phyloP scores from a whole-genome alignment of 1,140 invertebrate genomes.

The Agrilus planipennis region DNA sequence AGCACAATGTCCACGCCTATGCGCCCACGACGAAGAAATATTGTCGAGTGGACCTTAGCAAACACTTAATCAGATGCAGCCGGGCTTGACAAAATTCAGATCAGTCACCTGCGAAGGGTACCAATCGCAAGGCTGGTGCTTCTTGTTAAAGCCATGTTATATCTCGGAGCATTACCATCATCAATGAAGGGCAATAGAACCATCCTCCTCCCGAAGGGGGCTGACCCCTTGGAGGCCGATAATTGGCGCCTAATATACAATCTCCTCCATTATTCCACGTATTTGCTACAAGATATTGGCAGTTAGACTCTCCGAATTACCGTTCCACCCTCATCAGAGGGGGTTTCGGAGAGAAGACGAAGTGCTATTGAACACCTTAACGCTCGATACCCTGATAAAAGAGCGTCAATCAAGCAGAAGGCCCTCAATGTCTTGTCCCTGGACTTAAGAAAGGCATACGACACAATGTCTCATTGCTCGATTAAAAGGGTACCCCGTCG shows the following conservation, averaged over 20 bases:
- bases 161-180: neutral
- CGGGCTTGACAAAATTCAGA: neutral
- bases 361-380: conserved; percentile 8
- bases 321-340: conserved; percentile 10
- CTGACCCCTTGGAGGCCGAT: too few relatives aligned
- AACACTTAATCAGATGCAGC: neutral
- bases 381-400: conserved; percentile 9
- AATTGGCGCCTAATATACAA: too few relatives aligned
- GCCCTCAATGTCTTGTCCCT: too few relatives aligned
- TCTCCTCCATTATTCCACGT: too few relatives aligned
- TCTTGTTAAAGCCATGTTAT: neutral
- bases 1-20: neutral
- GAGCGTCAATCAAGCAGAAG: too few relatives aligned
- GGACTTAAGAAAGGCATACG: too few relatives aligned
- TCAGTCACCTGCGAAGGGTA: neutral
- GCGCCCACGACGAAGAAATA: neutral
- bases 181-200: neutral
- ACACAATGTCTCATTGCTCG: too few relatives aligned
- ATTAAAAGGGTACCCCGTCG: too few relatives aligned
- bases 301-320: neutral
- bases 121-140: neutral
- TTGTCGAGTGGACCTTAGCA: neutral
- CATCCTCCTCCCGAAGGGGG: too few relatives aligned
- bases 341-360: conserved; percentile 14
- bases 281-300: too few relatives aligned